phyloP scores from a whole-genome alignment of 2,888 invertebrate genomes.

The Oasisia sp. region DNA sequence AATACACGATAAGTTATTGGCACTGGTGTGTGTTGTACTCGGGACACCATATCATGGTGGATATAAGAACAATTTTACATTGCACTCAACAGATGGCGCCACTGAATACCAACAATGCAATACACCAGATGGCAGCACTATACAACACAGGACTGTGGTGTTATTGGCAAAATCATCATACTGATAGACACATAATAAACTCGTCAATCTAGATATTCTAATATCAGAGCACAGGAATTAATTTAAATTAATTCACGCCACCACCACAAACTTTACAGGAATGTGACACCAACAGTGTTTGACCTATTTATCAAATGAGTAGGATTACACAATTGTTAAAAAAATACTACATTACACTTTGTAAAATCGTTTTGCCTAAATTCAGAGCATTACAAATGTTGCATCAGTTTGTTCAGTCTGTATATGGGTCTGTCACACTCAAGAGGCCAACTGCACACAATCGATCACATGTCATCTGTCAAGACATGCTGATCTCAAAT shows the following conservation, averaged over 20 bases:
- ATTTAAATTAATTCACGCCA: not conserved
- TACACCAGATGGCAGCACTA: not conserved
- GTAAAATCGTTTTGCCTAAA: not conserved
- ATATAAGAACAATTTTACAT: not conserved
- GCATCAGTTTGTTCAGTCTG: not conserved
- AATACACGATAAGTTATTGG: not conserved
- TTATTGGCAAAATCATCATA: no score
- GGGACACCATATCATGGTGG: not conserved
- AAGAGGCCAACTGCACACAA: not conserved
- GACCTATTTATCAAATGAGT: no score
- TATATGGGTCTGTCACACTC: not conserved
- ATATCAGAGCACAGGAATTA: not conserved
- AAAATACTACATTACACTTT: no score
- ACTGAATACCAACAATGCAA: not conserved
- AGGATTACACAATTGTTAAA: no score
- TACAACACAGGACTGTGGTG: no score
- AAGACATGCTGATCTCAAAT: not conserved
- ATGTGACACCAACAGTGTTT: no score
- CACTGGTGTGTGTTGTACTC: not conserved
- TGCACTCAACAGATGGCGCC: not conserved
- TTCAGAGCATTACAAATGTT: not conserved
- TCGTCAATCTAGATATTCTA: not conserved
- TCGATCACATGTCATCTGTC: not conserved
- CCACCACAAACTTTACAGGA: no score
- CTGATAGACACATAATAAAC: not conserved